Conservation (phyloP, 2,797 vertebrate genomes). For the Chanos chanos region DNA sequence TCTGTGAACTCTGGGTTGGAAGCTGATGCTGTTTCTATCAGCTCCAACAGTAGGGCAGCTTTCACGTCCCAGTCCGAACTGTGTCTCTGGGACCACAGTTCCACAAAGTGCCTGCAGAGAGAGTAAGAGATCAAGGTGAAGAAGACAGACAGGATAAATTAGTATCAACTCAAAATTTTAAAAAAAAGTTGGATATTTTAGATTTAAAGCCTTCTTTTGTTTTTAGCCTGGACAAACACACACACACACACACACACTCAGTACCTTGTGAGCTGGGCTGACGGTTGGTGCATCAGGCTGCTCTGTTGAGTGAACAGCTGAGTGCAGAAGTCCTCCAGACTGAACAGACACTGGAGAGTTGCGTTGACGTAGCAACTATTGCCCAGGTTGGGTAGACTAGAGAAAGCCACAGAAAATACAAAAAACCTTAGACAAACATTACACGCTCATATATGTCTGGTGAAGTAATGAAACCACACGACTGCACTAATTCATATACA, state of each 20-base stretch:
- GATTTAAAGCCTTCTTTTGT: no score
- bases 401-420: no score
- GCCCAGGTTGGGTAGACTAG: no score
- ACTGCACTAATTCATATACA: no score
- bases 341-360: neutral
- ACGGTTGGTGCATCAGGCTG: neutral
- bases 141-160: neutral
- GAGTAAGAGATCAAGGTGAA: neutral
- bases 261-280: neutral
- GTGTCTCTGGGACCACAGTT: neutral
- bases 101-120: neutral
- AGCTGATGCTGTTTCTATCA: neutral
- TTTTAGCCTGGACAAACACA: no score
- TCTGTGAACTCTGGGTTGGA: neutral
- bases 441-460: no score
- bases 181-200: no score
- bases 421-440: no score
- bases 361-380: slow-evolving; percentile 1
- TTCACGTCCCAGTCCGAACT: neutral
- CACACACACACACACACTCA: no score
- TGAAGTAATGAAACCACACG: no score
- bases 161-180: no score
- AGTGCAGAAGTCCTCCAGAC: neutral
- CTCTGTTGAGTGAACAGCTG: neutral
- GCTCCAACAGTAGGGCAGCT: neutral